Evolutionary conservation across 1,140 invertebrate genomes (phyloP), one percentile per base, ranked within the genome.

Genomic region (Heliconius hermathena): DNA sequence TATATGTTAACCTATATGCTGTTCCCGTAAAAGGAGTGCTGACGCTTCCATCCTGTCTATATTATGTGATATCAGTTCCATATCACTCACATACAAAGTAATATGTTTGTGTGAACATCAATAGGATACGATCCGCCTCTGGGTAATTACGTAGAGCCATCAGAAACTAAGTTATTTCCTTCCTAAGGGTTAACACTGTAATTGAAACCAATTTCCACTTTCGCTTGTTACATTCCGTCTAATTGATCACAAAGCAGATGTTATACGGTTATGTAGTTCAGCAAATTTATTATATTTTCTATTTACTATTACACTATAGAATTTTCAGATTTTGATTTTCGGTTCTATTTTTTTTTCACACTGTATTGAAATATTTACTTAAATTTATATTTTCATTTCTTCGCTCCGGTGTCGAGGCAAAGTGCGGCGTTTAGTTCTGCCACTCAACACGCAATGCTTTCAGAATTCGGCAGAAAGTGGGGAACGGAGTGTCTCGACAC

Each of bases 201-300:
- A 76, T 76, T 76, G 74, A 76, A 76, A 76, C 74, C 74, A 49
- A 76, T 76, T 46, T 76, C 74, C 38, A 46, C 74, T 76, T 70
- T 76, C 49, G 6, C 74, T 76, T 66, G 66, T 76, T 71, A 76
- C 26, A 26, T 70, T 76, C 38, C 29, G 66, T 29, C 74, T 76
- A 71, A 76, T 76, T 76, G 74, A 70, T 70, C 60, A 76, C 36
- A 71, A 76, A 71, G 38, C 60, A 13, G 9, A 38, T 75, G 46
- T 3, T 38, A 26, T 75, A 66, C 54, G 3, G n/a, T 75, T 75
- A 49, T 29, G 3, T 18, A 29, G 60, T 26, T 26, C 26, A 11
- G n/a, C 0, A 22, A 22, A 26, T 26, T 26, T 6, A 66, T 66
- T 26, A 26, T 66, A 29, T 29, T 66, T 9, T 29, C 0, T 13